Base-by-base conservation (phyloP, 2,888 invertebrate species). In the Tinea pellionella region DNA sequence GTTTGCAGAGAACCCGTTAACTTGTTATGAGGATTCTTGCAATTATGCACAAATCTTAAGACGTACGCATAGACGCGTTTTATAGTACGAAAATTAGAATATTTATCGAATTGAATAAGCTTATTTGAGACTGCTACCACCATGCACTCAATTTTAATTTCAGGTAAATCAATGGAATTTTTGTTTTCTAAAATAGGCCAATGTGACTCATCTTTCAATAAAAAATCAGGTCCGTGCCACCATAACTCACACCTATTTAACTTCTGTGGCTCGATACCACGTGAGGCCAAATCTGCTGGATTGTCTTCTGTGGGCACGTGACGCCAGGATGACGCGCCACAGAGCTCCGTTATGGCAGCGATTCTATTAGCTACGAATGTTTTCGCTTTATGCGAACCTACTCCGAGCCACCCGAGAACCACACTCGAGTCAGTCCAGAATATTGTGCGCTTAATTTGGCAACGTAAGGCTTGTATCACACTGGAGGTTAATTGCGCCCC, bases 351-450 rank as follows among this genome's bases (percentile, higher is more conserved):
- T 42, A 64, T 63, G 16, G 63, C 63, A 18, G 13, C 24, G 6
- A 63, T 61, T 7, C 62, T 24, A 59, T 63, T 60, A 9, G 47
- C 29, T 19, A 63, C 62, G 55, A 61, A 63, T 2, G 30, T 51
- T 29, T 66, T 65, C 0, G 68, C 61, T 6, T 59, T 60, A 19
- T 16, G 59, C 15, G 65, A 55, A 4, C 63, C 19, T 3, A 62
- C 60, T 6, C 43, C 11, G 7, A 68, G 51, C 68, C 68, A 69
- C 6, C 66, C 61, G 2, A 69, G 55, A 0, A 67, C 67, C 37
- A 69, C 64, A 1, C 63, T 66, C 1, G 68, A 68, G 51, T 70
- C 68, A 12, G 59, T 62, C 68, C 68, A 69, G 29, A 64, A 65
- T 9, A 24, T 13, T 37, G 60, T 61, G 16, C 55, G 57, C 29